Evolutionary conservation across 2,113 vertebrate species (phyloP).

Genomic region (Peucedramus taeniatus): DNA sequence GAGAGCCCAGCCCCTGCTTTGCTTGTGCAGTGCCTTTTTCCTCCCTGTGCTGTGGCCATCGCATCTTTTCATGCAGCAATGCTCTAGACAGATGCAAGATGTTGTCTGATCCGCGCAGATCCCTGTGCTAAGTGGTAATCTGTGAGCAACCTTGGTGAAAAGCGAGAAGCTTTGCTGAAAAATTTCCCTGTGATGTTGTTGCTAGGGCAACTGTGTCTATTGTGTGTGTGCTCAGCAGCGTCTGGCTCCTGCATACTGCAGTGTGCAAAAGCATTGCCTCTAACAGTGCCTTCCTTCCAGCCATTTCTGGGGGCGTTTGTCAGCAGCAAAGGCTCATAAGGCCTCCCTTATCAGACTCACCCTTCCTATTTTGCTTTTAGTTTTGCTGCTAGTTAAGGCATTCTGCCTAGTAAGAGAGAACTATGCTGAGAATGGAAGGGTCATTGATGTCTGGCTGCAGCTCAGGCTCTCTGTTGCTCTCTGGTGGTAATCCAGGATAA

Average conservation of each 20-base stretch:
- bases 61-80: background rate
- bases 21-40: background rate
- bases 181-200: slow-evolving; percentile 13
- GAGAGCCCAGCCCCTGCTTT: background rate
- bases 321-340: background rate
- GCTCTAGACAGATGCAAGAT: background rate
- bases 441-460: background rate
- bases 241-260: background rate
- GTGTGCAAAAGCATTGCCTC: background rate
- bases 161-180: background rate
- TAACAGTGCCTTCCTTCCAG: background rate
- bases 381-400: background rate
- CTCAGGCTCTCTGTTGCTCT: background rate
- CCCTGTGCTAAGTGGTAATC: background rate
- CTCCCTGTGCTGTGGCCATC: background rate
- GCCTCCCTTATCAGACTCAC: background rate
- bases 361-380: background rate
- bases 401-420: background rate
- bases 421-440: background rate
- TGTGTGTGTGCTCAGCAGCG: background rate
- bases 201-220: slow-evolving; percentile 4
- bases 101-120: background rate
- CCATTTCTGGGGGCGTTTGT: background rate
- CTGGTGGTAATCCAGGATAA: background rate
- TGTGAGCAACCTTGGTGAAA: background rate